phyloP scores from a whole-genome alignment of 2,797 vertebrate genomes.

The Melanitta fusca region DNA sequence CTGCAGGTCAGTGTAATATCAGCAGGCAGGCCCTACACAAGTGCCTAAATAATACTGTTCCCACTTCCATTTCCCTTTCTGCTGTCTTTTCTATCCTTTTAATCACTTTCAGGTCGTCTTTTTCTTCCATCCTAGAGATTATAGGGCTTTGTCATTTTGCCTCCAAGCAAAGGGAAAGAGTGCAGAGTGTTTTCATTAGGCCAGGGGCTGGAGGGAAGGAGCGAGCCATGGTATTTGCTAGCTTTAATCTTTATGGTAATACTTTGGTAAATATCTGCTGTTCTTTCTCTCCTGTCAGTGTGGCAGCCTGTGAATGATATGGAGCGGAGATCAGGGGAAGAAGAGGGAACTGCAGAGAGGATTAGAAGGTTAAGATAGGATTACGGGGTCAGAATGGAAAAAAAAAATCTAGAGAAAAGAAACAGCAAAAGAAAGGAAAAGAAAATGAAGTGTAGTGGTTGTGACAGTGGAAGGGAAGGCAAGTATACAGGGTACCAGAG shows the following conservation, averaged over 20 bases:
- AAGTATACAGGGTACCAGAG: background rate
- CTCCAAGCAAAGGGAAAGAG: conserved; percentile 20
- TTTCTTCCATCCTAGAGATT: conserved; percentile 54
- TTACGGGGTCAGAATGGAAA: conserved; percentile 54
- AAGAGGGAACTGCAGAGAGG: conserved; percentile 59
- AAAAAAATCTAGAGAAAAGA: conserved; percentile 40
- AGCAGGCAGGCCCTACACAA: background rate
- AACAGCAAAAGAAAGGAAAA: conserved; percentile 39
- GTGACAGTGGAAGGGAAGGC: conserved; percentile 48
- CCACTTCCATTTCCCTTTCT: conserved; percentile 23
- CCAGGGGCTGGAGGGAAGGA: conserved; percentile 9
- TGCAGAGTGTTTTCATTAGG: conserved; percentile 35
- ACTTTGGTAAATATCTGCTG: conserved; percentile 61
- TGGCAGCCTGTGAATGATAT: conserved; percentile 69
- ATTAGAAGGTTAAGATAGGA: conserved; percentile 75
- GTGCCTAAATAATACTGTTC: background rate
- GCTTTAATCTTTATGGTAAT: conserved; percentile 67
- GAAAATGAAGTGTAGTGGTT: conserved; percentile 53
- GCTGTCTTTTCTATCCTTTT: conserved; percentile 37
- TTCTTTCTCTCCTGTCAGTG: conserved; percentile 56
- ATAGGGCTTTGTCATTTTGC: conserved; percentile 62
- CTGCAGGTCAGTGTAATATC: background rate
- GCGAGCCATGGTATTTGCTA: background rate
- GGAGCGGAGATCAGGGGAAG: conserved; percentile 49
- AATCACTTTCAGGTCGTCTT: conserved; percentile 29